Conservation (phyloP, 2,888 invertebrate genomes). For the Minunthozetes semirufus region DNA sequence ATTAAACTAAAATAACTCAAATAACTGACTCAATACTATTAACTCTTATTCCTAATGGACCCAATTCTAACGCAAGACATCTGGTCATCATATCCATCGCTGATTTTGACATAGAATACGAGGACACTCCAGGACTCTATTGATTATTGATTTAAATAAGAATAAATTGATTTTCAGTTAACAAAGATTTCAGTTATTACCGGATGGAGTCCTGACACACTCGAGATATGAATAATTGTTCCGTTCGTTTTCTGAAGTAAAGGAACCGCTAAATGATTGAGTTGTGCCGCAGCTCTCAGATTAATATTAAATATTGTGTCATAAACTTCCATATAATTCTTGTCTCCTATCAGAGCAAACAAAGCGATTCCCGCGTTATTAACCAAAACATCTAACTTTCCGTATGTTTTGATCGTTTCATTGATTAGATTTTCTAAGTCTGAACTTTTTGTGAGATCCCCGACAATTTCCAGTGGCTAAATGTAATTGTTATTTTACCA, state of each 20-base stretch:
- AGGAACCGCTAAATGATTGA: neutral
- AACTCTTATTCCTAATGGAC: constrained; percentile 18
- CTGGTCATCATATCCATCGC: neutral
- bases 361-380: constrained; percentile 32
- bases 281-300: neutral
- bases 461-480: constrained; percentile 32
- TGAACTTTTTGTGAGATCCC: constrained; percentile 19
- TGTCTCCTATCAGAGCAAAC: neutral
- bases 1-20: no score
- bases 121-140: neutral
- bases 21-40: constrained; percentile 29
- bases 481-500: no score
- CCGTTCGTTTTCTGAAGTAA: no score
- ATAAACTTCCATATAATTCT: constrained; percentile 11
- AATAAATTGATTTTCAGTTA: no score
- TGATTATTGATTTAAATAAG: neutral
- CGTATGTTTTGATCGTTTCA: neutral
- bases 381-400: constrained; percentile 35
- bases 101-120: neutral
- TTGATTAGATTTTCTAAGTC: constrained; percentile 31
- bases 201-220: no score
- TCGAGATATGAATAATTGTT: no score
- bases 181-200: neutral
- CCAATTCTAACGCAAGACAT: constrained; percentile 19
- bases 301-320: no score